These are phyloP conservation scores for Crotalus horridus DNA, from an alignment of 2,113 vertebrate species.

Conservation along the genomic window DNA sequence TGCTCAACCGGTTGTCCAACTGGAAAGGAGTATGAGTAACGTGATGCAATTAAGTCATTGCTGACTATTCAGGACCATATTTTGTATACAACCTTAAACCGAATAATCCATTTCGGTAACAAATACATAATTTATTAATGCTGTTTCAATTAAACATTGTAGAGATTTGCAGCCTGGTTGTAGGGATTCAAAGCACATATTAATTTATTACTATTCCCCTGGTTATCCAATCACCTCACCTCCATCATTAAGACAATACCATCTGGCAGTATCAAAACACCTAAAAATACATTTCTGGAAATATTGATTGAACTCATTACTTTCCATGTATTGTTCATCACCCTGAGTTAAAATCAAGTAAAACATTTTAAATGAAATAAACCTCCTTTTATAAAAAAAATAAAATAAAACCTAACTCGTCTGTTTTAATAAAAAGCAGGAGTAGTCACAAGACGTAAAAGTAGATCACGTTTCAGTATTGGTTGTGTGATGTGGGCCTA, in stretches of 20 bases:
- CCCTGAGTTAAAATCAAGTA: neutral
- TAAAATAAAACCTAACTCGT: conserved; percentile 15
- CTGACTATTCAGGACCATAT: neutral
- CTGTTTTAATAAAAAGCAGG: conserved; percentile 49
- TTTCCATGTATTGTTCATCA: neutral
- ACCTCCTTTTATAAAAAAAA: conserved; percentile 25
- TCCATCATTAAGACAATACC: neutral
- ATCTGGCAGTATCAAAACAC: neutral
- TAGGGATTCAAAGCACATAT: conserved; percentile 17
- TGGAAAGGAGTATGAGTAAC: conserved; percentile 7
- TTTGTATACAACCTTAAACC: neutral
- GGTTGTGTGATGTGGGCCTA: conserved; percentile 61
- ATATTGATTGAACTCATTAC: conserved; percentile 13
- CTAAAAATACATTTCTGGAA: neutral
- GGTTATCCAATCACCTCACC: neutral
- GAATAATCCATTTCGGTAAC: conserved; percentile 23
- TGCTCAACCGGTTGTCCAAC: neutral
- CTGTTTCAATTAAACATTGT: neutral
- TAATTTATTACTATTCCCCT: neutral
- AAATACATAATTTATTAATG: conserved; percentile 9
- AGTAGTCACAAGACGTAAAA: conserved; percentile 60
- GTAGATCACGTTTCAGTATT: conserved; percentile 69
- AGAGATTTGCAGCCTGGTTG: conserved; percentile 12
- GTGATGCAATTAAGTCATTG: neutral
- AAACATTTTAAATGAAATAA: conserved; percentile 43